A percentile compares a stretch with the other conserved stretches of the same genome.
phyloP scores from a whole-genome alignment of 1,140 invertebrate genomes.

The Asobara japonica region DNA sequence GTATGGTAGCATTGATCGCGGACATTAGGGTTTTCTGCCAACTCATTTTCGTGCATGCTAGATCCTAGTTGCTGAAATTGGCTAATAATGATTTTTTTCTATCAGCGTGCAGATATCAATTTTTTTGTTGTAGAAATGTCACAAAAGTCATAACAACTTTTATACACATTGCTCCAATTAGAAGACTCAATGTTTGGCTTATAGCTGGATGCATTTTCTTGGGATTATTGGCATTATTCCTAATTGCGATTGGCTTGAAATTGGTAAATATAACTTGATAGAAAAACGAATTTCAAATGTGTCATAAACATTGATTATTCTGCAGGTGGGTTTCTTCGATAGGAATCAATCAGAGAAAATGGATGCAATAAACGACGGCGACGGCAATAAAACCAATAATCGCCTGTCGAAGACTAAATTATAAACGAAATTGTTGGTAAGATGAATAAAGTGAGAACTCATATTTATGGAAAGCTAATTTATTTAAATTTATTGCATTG shows the following conservation, averaged over 20 bases:
- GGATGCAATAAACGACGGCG: constrained; percentile 25
- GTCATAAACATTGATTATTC: background rate
- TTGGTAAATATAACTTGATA: constrained; percentile 41
- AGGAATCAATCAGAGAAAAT: constrained; percentile 47
- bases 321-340: constrained; percentile 51
- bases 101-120: constrained; percentile 20
- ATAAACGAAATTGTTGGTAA: background rate
- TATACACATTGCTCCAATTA: constrained; percentile 39
- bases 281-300: background rate
- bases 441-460: constrained; percentile 8
- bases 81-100: too few species aligned
- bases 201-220: constrained; percentile 52
- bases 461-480: constrained; percentile 32
- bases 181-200: constrained; percentile 52
- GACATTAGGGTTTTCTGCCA: too few species aligned
- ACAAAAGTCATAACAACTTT: constrained; percentile 49
- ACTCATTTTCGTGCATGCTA: too few species aligned
- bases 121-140: constrained; percentile 27
- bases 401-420: background rate
- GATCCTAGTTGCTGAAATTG: too few species aligned
- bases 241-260: constrained; percentile 48
- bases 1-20: too few species aligned
- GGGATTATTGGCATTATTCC: constrained; percentile 52
- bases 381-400: background rate
- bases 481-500: constrained; percentile 32